Base-by-base conservation (phyloP, 2,797 vertebrate species). In the Eulemur rubriventer region DNA sequence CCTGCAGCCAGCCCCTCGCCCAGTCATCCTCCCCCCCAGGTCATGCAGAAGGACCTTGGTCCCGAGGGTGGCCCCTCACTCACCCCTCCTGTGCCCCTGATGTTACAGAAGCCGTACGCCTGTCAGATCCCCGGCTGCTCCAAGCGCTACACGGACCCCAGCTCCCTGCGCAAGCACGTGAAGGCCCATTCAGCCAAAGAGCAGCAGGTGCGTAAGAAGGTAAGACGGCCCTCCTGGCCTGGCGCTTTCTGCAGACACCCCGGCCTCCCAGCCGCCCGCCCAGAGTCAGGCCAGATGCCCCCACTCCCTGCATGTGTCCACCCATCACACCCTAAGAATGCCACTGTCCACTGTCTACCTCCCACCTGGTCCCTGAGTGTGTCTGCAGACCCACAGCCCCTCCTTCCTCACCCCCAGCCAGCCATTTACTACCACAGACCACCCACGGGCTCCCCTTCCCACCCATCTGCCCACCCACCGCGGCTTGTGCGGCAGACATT, bases 71-170 rank as follows among this genome's bases (percentile, higher is more conserved):
- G 61, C 14, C 65, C 76, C 24, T 59, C 26, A 35, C 72, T 93
- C 57, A 89, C 8, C 10, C 73, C 2, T 0, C 83, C 46, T 18
- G 20, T 63, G n/a, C 52, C 52, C 38, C 70, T 93, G 82, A 48
- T 0, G 52, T 96, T 95, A 70, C 98, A 99, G 99, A 99, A 99
- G 98, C 99, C 99, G 1, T 99, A 99, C 0, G 99, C 99, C 76
- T 99, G 99, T 98, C 99, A 99, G 99, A 99, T 99, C 70, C 99
- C 99, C 0, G 99, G 99, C 97, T 99, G 99, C 96, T 99, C 99
- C 98, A 99, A 99, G 96, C 99, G 99, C 98, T 99, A 99, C 98
- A 99, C 99, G 0, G 99, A 99, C 98, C 99, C 99, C 97, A 99
- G 99, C 99, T 99, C 99, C 35, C 99, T 99, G 63, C 99, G 99